Evolutionary conservation across 2,113 vertebrate genomes (phyloP), one percentile per base, ranked within the genome.

Genomic region (Aptenodytes forsteri): DNA sequence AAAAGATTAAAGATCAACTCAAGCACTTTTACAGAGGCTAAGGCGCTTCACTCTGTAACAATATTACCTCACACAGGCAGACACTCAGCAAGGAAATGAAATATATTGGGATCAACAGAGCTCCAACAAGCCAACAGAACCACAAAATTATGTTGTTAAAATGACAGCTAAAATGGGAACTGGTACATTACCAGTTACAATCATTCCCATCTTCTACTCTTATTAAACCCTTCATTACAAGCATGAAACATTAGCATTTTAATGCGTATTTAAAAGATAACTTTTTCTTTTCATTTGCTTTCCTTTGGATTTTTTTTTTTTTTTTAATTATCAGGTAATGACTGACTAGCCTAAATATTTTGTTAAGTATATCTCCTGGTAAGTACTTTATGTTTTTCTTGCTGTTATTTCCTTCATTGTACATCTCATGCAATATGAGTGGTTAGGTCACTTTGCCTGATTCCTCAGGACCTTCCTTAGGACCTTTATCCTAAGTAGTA

Each of bases 191-290:
- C 46, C 29, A 7, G 4, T 64, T 96, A 71, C 47, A 92, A 81
- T 84, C 54, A 78, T 90, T 94, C 86, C 91, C 73, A 94, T 96
- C 90, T 93, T 90, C 62, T 83, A 20, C 55, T 93, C 84, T 94
- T 97, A 94, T 96, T 96, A 94, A 91, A 95, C 90, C 62, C 46
- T 90, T 97, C 54, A 76, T 96, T 97, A 94, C 32, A 87, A 59
- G 32, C 34, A 94, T 75, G 84, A 97, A 96, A 83, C 52, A 96
- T 95, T 95, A 96, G 54, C 82, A 96, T 96, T 97, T 97, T 96
- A 97, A 94, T 92, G 78, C 61, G 79, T 88, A 47, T 89, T 94
- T 95, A 90, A 96, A 94, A 88, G 52, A 91, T 66, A 94, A 47
- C 72, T 85, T 91, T 91, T 81, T 89, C 16, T 81, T 64, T 90